phyloP scores from a whole-genome alignment of 2,888 invertebrate species.

The Antitype chi region DNA sequence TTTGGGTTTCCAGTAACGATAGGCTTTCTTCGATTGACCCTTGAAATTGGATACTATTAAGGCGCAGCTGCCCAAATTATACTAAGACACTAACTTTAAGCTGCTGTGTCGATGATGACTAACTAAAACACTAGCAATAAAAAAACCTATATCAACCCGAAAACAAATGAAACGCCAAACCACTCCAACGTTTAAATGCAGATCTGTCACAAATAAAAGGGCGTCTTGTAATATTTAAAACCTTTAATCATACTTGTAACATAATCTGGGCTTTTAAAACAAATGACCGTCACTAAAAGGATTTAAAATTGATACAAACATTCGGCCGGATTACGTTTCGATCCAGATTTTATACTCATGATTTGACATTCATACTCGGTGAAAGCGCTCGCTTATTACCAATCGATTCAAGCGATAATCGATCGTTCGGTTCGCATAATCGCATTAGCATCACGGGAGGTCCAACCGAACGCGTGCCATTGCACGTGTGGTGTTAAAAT shows the following conservation, averaged over 20 bases:
- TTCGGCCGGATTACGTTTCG: conserved; percentile 76
- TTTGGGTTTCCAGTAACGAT: not conserved
- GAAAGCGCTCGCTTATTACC: conserved; percentile 86
- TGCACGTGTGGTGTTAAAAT: conserved; percentile 58
- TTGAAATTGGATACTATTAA: not conserved
- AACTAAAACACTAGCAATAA: not conserved
- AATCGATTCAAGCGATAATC: conserved; percentile 80
- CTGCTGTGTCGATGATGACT: not conserved
- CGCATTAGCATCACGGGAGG: conserved; percentile 86
- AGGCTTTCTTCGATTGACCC: not conserved
- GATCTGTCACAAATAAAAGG: conserved; percentile 17
- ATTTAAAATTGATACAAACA: conserved; percentile 80
- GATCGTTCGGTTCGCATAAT: conserved; percentile 82
- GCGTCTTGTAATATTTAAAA: conserved; percentile 35
- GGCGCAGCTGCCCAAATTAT: not conserved
- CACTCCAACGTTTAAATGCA: not conserved
- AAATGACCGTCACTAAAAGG: conserved; percentile 82
- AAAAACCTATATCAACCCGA: not conserved
- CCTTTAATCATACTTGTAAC: conserved; percentile 59
- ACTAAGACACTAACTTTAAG: not conserved
- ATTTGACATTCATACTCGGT: conserved; percentile 87
- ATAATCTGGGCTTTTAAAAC: conserved; percentile 66
- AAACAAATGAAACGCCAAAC: not conserved
- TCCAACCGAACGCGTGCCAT: conserved; percentile 73
- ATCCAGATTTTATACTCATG: conserved; percentile 79